Conservation (phyloP, 2,888 invertebrate species). For the Marronus borbonicus region DNA sequence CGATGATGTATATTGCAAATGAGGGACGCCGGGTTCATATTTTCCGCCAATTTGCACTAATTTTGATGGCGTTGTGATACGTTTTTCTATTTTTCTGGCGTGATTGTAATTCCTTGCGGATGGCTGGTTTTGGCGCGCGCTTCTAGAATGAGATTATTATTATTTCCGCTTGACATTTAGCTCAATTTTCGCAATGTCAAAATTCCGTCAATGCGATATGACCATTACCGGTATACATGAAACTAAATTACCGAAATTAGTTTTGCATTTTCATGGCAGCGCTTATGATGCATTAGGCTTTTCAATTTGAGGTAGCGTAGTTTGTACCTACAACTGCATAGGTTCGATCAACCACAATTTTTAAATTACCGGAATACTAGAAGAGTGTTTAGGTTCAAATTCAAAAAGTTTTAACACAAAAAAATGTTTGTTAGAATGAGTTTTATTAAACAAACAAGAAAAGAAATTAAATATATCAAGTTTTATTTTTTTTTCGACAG, state of each 20-base stretch:
- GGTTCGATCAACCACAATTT: too few species aligned
- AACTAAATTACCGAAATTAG: slow-evolving; percentile 28
- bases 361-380: too few species aligned
- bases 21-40: slow-evolving; percentile 64
- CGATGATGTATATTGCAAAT: slow-evolving; percentile 59
- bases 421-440: too few species aligned
- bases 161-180: slow-evolving; percentile 65
- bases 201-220: slow-evolving; percentile 8
- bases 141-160: slow-evolving; percentile 66
- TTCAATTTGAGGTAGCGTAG: too few species aligned
- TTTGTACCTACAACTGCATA: too few species aligned
- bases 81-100: slow-evolving; percentile 70
- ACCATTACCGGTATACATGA: slow-evolving; percentile 19
- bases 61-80: slow-evolving; percentile 70
- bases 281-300: too few species aligned
- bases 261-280: slow-evolving; percentile 7
- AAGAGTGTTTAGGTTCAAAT: too few species aligned
- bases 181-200: slow-evolving; percentile 44
- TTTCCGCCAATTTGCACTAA: slow-evolving; percentile 71
- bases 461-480: too few species aligned
- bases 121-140: slow-evolving; percentile 56
- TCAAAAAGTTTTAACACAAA: too few species aligned
- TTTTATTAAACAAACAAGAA: too few species aligned
- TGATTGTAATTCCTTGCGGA: slow-evolving; percentile 70
- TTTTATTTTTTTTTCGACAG: too few species aligned